Base-by-base conservation (phyloP, 2,888 invertebrate genomes). In the Notodromas monacha region DNA sequence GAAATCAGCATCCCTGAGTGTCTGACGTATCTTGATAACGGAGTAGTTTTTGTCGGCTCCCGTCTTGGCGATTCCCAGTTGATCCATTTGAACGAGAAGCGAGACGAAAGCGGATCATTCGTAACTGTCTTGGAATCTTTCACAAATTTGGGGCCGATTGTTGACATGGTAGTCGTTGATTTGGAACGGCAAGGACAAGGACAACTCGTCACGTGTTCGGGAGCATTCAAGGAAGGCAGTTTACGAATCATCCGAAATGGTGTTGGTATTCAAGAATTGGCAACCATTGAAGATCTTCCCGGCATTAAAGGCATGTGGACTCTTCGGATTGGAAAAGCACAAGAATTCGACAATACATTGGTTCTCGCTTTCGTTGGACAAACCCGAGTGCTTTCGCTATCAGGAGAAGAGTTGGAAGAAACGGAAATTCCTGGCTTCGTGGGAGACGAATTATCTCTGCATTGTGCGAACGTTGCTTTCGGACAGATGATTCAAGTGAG, bases 251-350 rank as follows among this genome's bases (percentile, higher is more conserved):
- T 99, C 38, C 62, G 92, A 38, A 96, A 92, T 51, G 96, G 96
- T 3, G 96, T 96, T 43, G 96, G 96, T 3, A 89, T 92, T 35
- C 84, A 89, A 40, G 92, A 92, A 49, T 77, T 84, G 47, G 92
- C 92, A 0, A 77, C 74, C 30, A 89, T 96, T 38, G 96, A 96
- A 55, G 96, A 96, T 55, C 56, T 92, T 40, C 70, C 77, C 4
- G 86, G 86, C 31, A 86, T 92, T 37, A 89, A 89, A 54, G 89
- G 86, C 36, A 79, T 92, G 64, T 89, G 89, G 89, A 74, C 86
- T 0, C 54, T 92, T n/a, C 64, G 65, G 43, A 59, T 72, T 6
- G 62, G 63, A 27, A 58, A 8, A 15, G 28, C 30, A 6, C 33
- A 30, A 3, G 27, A 28, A 6, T 56, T 55, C 40, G 81, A 89